These are phyloP conservation scores for Microtus richardsoni DNA, from an alignment of 2,113 vertebrate genomes.

Conservation along the genomic window DNA sequence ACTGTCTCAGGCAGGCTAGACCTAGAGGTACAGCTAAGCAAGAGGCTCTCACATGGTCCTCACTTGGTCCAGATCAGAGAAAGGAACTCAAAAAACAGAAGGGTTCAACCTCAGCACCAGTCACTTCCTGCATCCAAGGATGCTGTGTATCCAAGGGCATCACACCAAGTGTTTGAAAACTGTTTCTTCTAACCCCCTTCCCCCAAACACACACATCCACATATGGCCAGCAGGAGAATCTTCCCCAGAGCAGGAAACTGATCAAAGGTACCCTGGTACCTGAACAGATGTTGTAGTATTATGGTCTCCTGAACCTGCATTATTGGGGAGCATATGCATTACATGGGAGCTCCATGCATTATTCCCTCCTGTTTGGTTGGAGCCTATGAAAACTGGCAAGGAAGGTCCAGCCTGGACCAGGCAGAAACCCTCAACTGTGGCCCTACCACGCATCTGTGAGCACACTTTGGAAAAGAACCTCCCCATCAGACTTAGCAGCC, in stretches of 20 bases:
- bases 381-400: background rate
- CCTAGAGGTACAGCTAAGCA: background rate
- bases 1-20: background rate
- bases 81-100: background rate
- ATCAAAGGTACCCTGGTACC: background rate
- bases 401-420: background rate
- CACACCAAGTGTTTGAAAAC: background rate
- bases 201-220: background rate
- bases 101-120: background rate
- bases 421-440: background rate
- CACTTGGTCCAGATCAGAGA: background rate
- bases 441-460: background rate
- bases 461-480: background rate
- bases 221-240: background rate
- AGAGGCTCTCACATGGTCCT: background rate
- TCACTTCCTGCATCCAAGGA: background rate
- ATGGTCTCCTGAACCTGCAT: background rate
- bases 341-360: background rate
- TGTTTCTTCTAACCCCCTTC: background rate
- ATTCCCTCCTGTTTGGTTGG: fast-evolving
- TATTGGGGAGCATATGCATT: background rate
- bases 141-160: background rate
- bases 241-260: background rate
- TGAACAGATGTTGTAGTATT: background rate
- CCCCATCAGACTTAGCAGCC: background rate